Evolutionary conservation across 2,888 invertebrate species (phyloP).

Genomic region (Unio delphinus): DNA sequence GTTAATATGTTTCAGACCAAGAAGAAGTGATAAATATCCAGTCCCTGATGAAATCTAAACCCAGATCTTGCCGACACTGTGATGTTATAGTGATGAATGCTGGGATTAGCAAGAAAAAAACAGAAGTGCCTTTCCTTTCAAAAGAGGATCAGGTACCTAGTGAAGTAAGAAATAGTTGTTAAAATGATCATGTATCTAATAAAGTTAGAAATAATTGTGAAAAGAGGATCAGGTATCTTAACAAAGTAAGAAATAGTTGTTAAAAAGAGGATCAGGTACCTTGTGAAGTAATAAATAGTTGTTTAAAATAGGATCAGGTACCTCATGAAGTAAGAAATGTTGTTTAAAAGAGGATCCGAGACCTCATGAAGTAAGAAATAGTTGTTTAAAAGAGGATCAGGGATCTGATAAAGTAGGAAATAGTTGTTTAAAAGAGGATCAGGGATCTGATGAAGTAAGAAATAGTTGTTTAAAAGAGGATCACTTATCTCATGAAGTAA

Average conservation of each 20-base stretch:
- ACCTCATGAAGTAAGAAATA: too few species aligned
- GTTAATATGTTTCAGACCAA: constrained; percentile 59
- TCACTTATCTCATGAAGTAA: too few species aligned
- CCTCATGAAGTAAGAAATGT: too few species aligned
- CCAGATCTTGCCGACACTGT: constrained; percentile 93
- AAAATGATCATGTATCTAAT: too few species aligned
- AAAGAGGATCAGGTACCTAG: constrained; percentile 63
- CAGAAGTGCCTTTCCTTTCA: constrained; percentile 79
- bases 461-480: too few species aligned
- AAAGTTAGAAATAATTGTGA: too few species aligned
- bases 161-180: constrained; percentile 2
- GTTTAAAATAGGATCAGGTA: too few species aligned
- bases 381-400: constrained; percentile 63
- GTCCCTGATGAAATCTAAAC: constrained; percentile 89
- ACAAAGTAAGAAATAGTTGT: too few species aligned
- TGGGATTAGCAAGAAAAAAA: constrained; percentile 82
- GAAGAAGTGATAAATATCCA: constrained; percentile 83
- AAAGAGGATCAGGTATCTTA: too few species aligned
- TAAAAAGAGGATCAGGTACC: constrained; percentile 65
- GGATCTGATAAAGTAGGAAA: constrained; percentile 15
- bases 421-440: too few species aligned
- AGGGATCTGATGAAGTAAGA: too few species aligned
- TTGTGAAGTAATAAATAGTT: neutral
- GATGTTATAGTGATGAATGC: constrained; percentile 91
- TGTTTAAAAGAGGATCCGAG: too few species aligned